phyloP scores from a whole-genome alignment of 53 echinoderm and acorn worm genomes.

The Hippasteria phrygiana region DNA sequence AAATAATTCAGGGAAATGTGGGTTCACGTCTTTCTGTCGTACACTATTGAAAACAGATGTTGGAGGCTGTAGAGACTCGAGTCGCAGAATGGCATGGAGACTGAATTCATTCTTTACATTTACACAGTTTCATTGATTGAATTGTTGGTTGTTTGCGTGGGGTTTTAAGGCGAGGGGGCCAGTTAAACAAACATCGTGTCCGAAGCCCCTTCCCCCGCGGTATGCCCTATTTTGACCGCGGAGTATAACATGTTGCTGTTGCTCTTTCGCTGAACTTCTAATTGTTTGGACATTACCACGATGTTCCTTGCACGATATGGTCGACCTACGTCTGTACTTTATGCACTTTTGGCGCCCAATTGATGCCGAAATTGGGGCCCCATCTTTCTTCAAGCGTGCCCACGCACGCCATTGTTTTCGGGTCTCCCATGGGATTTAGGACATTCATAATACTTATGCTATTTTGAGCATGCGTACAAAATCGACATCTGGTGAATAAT shows the following conservation, averaged over 20 bases:
- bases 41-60: too few species aligned
- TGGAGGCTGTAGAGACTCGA: too few species aligned
- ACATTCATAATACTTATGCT: background rate
- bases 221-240: background rate
- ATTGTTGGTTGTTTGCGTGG: slow-evolving; percentile 20
- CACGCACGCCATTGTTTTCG: background rate
- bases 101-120: background rate
- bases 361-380: too few species aligned
- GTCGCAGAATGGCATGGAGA: background rate
- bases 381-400: too few species aligned
- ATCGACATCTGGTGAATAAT: background rate
- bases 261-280: background rate
- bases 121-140: background rate
- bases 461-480: background rate
- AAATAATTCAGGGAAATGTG: too few species aligned
- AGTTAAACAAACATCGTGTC: background rate
- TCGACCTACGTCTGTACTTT: too few species aligned
- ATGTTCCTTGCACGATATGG: too few species aligned
- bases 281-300: background rate
- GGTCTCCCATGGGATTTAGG: background rate
- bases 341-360: too few species aligned
- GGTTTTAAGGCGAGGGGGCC: background rate
- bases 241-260: background rate
- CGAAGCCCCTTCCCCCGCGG: background rate
- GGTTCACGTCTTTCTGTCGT: too few species aligned